Percentiles rank a stretch among this genome's conserved stretches.
Conservation (phyloP, 2,113 vertebrate genomes). For the Pitta sordida region DNA sequence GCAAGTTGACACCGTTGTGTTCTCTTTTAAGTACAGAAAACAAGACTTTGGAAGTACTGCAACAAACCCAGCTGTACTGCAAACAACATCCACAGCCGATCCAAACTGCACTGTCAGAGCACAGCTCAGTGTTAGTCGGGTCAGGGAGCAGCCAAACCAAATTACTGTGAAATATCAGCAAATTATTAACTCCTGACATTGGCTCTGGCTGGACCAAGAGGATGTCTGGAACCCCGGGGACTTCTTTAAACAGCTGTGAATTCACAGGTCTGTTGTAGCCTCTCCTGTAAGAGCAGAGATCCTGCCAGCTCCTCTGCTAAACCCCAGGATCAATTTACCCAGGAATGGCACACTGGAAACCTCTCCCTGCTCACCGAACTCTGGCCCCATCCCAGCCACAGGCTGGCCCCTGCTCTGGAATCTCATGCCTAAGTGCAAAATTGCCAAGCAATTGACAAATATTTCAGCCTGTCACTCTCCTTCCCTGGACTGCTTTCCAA, state of each 20-base stretch:
- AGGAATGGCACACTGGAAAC: not conserved
- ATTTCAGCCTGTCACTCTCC: conserved; percentile 44
- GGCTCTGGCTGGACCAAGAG: not conserved
- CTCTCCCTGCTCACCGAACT: not conserved
- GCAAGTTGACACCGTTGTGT: not conserved
- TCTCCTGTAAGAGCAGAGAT: not conserved
- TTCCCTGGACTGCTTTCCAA: conserved; percentile 47
- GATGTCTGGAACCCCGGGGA: not conserved
- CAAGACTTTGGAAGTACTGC: not conserved
- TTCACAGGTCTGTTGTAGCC: not conserved
- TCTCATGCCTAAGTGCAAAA: conserved; percentile 7
- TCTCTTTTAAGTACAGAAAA: conserved; percentile 2
- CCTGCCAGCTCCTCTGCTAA: not conserved
- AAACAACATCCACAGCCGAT: not conserved
- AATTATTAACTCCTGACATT: not conserved
- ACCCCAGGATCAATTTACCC: not conserved
- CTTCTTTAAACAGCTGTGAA: not conserved
- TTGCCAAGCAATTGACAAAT: conserved; percentile 48
- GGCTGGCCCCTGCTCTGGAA: not conserved
- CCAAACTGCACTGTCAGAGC: not conserved
- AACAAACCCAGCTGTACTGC: not conserved
- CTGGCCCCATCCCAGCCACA: not conserved
- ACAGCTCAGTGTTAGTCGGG: not conserved
- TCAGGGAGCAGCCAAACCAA: not conserved
- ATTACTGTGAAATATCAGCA: not conserved